Base-by-base conservation (phyloP, 2,113 vertebrate species). In the Dinomys branickii region DNA sequence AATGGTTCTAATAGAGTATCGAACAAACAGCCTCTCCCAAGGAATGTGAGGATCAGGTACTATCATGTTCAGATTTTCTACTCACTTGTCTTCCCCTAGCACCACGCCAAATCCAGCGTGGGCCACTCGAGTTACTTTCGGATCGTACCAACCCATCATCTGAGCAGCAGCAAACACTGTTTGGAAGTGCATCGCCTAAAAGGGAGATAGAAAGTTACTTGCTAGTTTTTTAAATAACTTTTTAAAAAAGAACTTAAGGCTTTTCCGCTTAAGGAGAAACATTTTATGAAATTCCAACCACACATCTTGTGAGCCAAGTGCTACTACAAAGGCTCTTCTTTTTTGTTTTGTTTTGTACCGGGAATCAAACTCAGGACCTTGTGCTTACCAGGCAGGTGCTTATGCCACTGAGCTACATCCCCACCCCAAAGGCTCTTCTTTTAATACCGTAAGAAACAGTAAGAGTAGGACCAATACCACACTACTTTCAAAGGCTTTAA, bases 11-110 rank as follows among this genome's bases (percentile, higher is more conserved):
- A 77, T 12, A 71, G 2, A 59, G 0, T 30, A 77, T 63, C 56
- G 58, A 59, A 71, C 9, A 81, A 78, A 92, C 8, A 73, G 47
- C n/a, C 63, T 91, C 26, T 87, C 80, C 26, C 26, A 33, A 61
- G 58, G n/a, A 92, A 81, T 7, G 0, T 56, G 61, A 56, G 44
- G 20, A 52, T n/a, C 16, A 8, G 24, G 10, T 17, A 52, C 20
- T 20, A 3, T 6, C 54, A 38, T 9, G 11, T 91, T 52, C 8
- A 71, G 28, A 24, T 2, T 44, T 85, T n/a, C 38, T 85, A 99
- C 99, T 99, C 98, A 99, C 99, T 99, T 99, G 99, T 99, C 99
- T 97, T 99, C 99, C 47, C 99, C 99, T 41, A 99, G 98, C 87
- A 99, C 99, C 96, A 99, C 99, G 73, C 99, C 99, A 0, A 99